Evolutionary conservation across 2,797 vertebrate genomes (phyloP).

Genomic region (Cynodonichthys magdalenae): DNA sequence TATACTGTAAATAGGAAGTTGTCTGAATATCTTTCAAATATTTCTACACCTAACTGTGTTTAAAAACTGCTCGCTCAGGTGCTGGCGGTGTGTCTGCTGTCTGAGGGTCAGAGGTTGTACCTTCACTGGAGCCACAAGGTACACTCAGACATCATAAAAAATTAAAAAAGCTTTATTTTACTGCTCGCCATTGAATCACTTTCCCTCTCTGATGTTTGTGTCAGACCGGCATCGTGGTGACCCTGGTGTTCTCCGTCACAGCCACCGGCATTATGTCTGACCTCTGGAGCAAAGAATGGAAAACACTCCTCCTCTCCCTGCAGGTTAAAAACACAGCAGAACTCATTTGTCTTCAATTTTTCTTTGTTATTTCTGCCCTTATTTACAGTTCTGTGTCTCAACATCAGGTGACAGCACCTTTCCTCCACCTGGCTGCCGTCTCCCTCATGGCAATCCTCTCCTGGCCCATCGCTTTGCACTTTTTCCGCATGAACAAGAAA

Average conservation of each 20-base stretch:
- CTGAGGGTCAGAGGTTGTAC: conserved; percentile 87
- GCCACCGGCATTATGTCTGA: conserved; percentile 77
- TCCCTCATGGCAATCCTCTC: conserved; percentile 85
- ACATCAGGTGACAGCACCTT: conserved; percentile 88
- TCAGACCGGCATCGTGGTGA: conserved; percentile 84
- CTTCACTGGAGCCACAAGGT: conserved; percentile 94
- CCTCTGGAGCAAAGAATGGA: conserved; percentile 88
- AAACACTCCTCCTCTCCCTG: conserved; percentile 86
- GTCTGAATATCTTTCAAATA: not conserved
- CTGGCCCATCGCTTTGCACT: conserved; percentile 88
- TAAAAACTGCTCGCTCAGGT: conserved; percentile 78
- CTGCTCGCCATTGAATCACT: not conserved
- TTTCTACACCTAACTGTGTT: not conserved
- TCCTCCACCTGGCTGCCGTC: conserved; percentile 86
- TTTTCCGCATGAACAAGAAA: conserved; percentile 86
- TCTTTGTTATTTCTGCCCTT: not conserved
- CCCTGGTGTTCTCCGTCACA: conserved; percentile 71
- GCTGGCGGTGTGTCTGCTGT: conserved; percentile 86
- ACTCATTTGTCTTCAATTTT: not conserved
- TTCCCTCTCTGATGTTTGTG: not conserved
- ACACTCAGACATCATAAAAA: conserved; percentile 5
- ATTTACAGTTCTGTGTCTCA: not conserved
- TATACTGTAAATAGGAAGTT: too few species aligned
- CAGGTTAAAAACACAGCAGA: conserved; percentile 76
- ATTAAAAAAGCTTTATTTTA: not conserved